Evolutionary conservation across 1,140 invertebrate genomes (phyloP).

Genomic region (Formica selysi): DNA sequence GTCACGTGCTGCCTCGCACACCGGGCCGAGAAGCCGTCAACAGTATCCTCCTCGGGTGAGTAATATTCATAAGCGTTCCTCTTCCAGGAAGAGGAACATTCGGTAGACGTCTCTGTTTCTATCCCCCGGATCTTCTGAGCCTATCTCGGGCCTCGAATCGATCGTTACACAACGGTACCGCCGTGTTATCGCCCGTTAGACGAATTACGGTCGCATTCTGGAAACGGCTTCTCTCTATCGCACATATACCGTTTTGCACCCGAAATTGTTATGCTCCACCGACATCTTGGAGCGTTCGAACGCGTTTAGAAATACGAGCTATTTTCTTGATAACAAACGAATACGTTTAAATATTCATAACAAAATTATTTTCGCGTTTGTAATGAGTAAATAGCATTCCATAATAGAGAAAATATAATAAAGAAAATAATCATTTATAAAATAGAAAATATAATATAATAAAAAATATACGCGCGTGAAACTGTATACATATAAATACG

Average conservation of each 20-base stretch:
- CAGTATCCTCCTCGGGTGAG: conserved; percentile 49
- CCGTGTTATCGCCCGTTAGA: conserved; percentile 2
- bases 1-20: conserved; percentile 41
- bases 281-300: neutral
- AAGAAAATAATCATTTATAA: neutral
- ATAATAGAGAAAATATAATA: too few relatives aligned
- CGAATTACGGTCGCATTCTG: neutral
- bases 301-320: neutral
- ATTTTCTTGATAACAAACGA: neutral
- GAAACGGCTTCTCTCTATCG: neutral
- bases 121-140: conserved; percentile 32
- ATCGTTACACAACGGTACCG: conserved; percentile 59
- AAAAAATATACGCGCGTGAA: too few relatives aligned
- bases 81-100: conserved; percentile 53
- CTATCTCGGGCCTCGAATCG: conserved; percentile 55
- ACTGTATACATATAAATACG: neutral
- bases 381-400: neutral
- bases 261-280: conserved; percentile 4
- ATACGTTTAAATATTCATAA: neutral
- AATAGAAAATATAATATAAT: neutral
- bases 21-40: conserved; percentile 36
- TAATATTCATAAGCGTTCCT: conserved; percentile 68
- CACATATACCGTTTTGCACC: conserved; percentile 11
- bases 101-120: conserved; percentile 59
- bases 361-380: neutral